phyloP scores from a whole-genome alignment of 2,113 vertebrate species.

The Trogon surrucura region DNA sequence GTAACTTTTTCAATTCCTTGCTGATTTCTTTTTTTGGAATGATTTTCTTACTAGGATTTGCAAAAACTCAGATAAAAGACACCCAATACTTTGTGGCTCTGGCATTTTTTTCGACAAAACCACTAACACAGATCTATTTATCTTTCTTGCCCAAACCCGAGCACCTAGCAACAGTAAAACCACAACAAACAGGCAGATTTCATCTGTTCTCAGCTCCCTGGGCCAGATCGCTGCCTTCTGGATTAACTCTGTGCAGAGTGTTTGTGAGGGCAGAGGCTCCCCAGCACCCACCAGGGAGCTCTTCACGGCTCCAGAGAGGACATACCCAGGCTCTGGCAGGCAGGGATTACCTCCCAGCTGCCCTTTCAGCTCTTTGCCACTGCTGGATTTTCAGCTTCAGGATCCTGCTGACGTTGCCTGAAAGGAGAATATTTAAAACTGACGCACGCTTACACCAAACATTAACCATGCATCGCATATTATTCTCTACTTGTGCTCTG shows the following conservation, averaged over 20 bases:
- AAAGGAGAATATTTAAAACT: neutral
- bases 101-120: neutral
- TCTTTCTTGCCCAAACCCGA: neutral
- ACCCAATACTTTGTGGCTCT: neutral
- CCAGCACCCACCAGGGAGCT: neutral
- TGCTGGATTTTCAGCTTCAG: neutral
- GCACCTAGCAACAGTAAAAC: neutral
- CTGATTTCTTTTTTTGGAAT: neutral
- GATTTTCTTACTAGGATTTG: neutral
- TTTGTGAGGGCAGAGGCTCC: neutral
- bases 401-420: neutral
- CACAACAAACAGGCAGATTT: neutral
- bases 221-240: neutral
- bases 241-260: neutral
- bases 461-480: neutral
- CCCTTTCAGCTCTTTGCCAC: neutral
- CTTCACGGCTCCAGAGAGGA: neutral
- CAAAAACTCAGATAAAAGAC: neutral
- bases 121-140: neutral
- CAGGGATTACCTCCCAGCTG: neutral
- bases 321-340: neutral
- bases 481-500: neutral
- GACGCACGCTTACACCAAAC: rapidly evolving
- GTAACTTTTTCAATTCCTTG: neutral
- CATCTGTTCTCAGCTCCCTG: neutral